Evolutionary conservation across 2,888 invertebrate species (phyloP).

Genomic region (Sminthurides aquaticus): DNA sequence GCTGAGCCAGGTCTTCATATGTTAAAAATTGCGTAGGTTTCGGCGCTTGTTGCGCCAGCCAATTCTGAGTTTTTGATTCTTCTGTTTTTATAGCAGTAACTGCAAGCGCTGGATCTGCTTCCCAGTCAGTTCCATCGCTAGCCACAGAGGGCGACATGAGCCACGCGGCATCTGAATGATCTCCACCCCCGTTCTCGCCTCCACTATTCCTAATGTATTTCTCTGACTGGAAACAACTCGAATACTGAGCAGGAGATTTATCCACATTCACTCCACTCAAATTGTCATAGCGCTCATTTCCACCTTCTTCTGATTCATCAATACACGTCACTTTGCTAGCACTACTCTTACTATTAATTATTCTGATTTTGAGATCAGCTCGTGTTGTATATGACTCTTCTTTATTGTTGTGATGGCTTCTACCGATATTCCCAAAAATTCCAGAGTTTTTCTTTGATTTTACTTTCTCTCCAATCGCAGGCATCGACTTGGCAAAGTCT

Average conservation of each 20-base stretch:
- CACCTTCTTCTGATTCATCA: too few relatives aligned
- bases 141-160: slow-evolving; percentile 1
- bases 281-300: too few relatives aligned
- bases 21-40: background rate
- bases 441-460: background rate
- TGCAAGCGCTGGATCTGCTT: slow-evolving; percentile 17
- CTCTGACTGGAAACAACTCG: too few relatives aligned
- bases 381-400: too few relatives aligned
- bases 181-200: too few relatives aligned
- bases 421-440: too few relatives aligned
- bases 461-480: background rate
- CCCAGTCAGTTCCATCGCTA: slow-evolving; percentile 10
- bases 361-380: slow-evolving; percentile 4
- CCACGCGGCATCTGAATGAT: background rate
- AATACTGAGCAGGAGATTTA: too few relatives aligned
- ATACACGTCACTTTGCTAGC: too few relatives aligned
- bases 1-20: background rate
- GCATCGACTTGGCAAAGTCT: background rate
- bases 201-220: too few relatives aligned
- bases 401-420: too few relatives aligned
- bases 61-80: background rate
- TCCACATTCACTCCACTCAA: too few relatives aligned
- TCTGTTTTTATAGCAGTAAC: slow-evolving; percentile 20
- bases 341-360: background rate
- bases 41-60: background rate